Base-by-base conservation (phyloP, 2,888 invertebrate genomes). In the Erebia palarica region DNA sequence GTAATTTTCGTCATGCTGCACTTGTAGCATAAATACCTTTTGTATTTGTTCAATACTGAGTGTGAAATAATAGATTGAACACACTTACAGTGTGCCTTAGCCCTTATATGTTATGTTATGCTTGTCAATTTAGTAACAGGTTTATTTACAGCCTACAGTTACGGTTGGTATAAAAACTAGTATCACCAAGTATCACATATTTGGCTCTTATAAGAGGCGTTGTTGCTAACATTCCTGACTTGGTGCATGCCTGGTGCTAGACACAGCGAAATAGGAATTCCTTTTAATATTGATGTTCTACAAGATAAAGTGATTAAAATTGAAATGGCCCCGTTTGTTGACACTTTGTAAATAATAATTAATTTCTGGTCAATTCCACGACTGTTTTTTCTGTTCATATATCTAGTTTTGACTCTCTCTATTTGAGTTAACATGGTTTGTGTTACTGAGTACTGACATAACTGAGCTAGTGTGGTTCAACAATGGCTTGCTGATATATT, bases 271-370 rank as follows among this genome's bases (percentile, higher is more conserved):
- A 68, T 68, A 70, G 51, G 73, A 71, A 75, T 68, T 51, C 53
- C 70, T 68, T 68, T 71, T 71, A 75, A 75, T 75, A 70, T 73
- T 73, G 72, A 73, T 72, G 60, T 60, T 18, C 51, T 51, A 64
- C 16, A 49, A n/a, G 58, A 67, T 67, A 59, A 67, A 67, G 59
- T 68, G 42, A 59, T 67, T 67, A 67, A 59, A 59, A 65, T 36
- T 65, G 36, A 53, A 36, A 53, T 16, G 36, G 65, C 13, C 53
- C 53, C n/a, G 36, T 53, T 65, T 53, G 65, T 51, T 65, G 65
- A 16, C 65, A 55, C 53, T 63, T 63, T 18, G 21, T 14, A 21
- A 63, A 21, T 49, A 63, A 14, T 66, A 21, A 57, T 66, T 57
- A 44, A 66, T 55, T 63, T 63, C 16, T 16, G 49, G 18, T 21